These are phyloP conservation scores for Trypoxylus dichotomus DNA, from an alignment of 1,140 invertebrate species.

Conservation along the genomic window DNA sequence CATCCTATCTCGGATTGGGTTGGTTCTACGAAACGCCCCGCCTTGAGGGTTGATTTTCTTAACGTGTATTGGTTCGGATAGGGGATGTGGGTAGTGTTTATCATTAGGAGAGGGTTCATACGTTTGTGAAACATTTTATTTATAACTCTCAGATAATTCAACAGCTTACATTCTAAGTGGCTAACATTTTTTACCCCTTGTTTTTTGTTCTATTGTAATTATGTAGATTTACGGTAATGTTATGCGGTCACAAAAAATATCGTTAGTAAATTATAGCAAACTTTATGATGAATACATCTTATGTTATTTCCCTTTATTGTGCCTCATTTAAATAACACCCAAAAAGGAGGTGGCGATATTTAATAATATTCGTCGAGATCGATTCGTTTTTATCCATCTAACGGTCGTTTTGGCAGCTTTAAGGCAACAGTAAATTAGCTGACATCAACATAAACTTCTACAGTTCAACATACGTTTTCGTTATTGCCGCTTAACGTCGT, in stretches of 20 bases:
- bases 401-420: background rate
- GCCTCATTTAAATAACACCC: background rate
- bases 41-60: background rate
- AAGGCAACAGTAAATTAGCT: background rate
- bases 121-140: constrained; percentile 44
- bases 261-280: constrained; percentile 9
- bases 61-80: constrained; percentile 13
- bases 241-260: constrained; percentile 27
- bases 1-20: constrained; percentile 31
- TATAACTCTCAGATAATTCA: constrained; percentile 50
- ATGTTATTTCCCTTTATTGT: background rate
- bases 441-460: constrained; percentile 8
- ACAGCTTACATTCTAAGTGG: constrained; percentile 51
- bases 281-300: constrained; percentile 8
- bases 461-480: background rate
- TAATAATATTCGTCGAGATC: background rate
- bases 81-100: constrained; percentile 14
- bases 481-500: background rate
- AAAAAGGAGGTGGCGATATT: background rate
- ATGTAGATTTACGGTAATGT: constrained; percentile 50
- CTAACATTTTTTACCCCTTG: constrained; percentile 53
- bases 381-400: background rate
- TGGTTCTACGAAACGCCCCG: background rate
- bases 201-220: constrained; percentile 48
- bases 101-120: constrained; percentile 27